Conservation (phyloP, 1,140 invertebrate genomes). For the Carposina sasakii region DNA sequence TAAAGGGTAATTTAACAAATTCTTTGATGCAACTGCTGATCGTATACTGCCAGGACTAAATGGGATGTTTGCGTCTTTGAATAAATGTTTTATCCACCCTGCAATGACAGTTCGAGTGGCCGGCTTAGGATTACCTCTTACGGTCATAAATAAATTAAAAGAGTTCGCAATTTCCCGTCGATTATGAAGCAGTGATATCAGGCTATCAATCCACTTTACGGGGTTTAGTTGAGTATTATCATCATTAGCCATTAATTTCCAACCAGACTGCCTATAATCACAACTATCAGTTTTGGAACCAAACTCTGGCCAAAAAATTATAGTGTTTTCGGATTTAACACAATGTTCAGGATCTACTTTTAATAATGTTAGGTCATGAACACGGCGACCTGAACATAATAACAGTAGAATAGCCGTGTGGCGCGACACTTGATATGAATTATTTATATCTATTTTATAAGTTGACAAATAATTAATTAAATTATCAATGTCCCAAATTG, state of each 20-base stretch:
- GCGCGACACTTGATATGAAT: not conserved
- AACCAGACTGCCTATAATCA: not conserved
- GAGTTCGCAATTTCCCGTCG: not conserved
- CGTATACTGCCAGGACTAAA: conserved; percentile 1
- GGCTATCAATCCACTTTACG: not conserved
- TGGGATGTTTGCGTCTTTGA: not conserved
- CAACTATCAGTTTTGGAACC: not conserved
- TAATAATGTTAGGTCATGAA: not conserved
- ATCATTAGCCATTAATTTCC: not conserved
- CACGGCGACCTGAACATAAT: not conserved
- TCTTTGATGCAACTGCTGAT: conserved; percentile 7
- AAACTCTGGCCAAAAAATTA: not conserved
- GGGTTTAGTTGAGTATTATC: not conserved
- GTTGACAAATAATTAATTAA: not conserved
- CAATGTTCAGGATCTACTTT: not conserved
- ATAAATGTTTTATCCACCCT: not conserved
- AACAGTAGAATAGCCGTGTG: not conserved
- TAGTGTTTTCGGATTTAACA: not conserved
- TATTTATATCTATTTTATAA: not conserved
- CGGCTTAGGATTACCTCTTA: not conserved
- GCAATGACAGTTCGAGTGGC: not conserved
- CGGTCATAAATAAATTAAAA: not conserved
- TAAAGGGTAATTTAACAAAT: not conserved
- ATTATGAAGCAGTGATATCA: not conserved
- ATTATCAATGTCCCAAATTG: not conserved